phyloP scores from a whole-genome alignment of 2,113 vertebrate species.

The Stercorarius parasiticus region DNA sequence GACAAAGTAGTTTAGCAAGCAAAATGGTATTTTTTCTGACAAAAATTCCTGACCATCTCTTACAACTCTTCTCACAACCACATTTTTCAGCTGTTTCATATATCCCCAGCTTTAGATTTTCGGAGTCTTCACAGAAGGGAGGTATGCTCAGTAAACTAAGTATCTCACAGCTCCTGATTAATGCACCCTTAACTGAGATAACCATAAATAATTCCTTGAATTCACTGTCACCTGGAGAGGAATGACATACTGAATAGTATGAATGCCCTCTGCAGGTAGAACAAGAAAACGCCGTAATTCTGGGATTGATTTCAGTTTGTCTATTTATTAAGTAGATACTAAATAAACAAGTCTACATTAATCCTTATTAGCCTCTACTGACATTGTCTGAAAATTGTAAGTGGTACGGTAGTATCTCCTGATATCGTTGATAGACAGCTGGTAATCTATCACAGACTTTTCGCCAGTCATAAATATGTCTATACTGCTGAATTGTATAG shows the following conservation, averaged over 20 bases:
- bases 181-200: not conserved
- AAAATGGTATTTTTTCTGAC: not conserved
- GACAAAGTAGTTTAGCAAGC: not conserved
- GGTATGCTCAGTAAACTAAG: not conserved
- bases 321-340: not conserved
- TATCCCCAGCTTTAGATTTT: not conserved
- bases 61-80: not conserved
- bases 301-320: not conserved
- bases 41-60: not conserved
- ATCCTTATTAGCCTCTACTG: not conserved
- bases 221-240: not conserved
- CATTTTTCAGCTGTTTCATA: not conserved
- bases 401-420: not conserved
- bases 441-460: not conserved
- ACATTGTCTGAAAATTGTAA: not conserved
- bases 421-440: not conserved
- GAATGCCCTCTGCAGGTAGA: conserved; percentile 52
- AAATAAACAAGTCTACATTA: not conserved
- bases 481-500: not conserved
- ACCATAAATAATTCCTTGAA: not conserved
- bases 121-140: not conserved
- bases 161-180: not conserved
- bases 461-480: not conserved
- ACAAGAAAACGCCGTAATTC: not conserved
- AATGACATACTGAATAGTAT: not conserved